phyloP scores from a whole-genome alignment of 2,797 vertebrate species.

The Centropyge bicolor region DNA sequence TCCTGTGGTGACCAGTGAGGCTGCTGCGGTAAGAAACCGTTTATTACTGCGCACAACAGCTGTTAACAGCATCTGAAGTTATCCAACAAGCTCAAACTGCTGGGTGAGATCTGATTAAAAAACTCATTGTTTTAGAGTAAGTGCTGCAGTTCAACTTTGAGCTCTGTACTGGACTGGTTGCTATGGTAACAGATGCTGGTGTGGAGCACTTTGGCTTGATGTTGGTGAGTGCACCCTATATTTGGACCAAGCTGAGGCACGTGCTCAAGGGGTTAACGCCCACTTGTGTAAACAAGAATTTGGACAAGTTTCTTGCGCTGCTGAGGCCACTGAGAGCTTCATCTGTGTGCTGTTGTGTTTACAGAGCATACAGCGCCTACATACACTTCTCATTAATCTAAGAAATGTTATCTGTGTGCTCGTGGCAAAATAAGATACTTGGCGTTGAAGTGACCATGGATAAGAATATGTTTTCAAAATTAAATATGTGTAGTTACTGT shows the following conservation, averaged over 20 bases:
- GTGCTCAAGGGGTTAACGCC: conserved; percentile 77
- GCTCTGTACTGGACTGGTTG: conserved; percentile 70
- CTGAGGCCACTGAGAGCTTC: conserved; percentile 34
- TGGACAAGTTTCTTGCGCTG: conserved; percentile 56
- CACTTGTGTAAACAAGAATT: conserved; percentile 71
- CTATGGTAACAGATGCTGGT: conserved; percentile 77
- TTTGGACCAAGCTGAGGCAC: conserved; percentile 78
- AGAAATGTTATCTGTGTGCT: background rate
- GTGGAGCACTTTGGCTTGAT: conserved; percentile 74
- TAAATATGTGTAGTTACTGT: background rate
- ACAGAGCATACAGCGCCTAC: conserved; percentile 1
- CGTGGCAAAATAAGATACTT: background rate
- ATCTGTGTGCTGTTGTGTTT: conserved; percentile 19
- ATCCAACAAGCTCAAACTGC: conserved; percentile 39
- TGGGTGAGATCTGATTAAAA: conserved; percentile 48
- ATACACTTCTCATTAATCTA: background rate
- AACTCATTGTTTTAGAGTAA: conserved; percentile 41
- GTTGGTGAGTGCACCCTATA: conserved; percentile 70
- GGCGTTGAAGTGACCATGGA: background rate
- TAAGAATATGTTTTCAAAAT: background rate
- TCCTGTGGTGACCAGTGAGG: conserved; percentile 45
- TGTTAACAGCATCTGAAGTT: conserved; percentile 34
- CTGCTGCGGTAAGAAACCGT: conserved; percentile 25
- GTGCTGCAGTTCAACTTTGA: conserved; percentile 72
- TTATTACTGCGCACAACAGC: conserved; percentile 23